Evolutionary conservation across 2,797 vertebrate species (phyloP).

Genomic region (Neomorphus geoffroyi): DNA sequence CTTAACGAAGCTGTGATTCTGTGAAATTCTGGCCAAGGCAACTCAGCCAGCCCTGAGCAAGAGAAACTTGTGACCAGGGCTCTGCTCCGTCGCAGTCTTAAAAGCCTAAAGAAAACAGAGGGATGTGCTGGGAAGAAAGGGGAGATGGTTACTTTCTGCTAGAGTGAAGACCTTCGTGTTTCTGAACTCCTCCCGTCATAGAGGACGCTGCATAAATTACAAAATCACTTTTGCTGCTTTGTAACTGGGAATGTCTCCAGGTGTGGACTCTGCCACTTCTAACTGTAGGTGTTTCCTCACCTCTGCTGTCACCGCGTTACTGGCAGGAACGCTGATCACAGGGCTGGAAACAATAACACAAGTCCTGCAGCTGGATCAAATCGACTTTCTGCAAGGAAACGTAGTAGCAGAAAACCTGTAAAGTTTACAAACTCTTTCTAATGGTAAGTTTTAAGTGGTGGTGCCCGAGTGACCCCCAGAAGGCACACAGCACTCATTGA

Average conservation of each 20-base stretch:
- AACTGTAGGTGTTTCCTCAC: background rate
- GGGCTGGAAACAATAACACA: background rate
- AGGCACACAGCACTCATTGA: background rate
- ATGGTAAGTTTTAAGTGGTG: background rate
- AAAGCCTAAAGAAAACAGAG: background rate
- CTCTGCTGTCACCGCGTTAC: background rate
- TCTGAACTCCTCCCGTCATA: background rate
- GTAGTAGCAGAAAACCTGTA: background rate
- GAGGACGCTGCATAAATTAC: background rate
- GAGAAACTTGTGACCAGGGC: background rate
- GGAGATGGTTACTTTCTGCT: background rate
- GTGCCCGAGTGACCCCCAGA: background rate
- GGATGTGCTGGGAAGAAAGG: background rate
- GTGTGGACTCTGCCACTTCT: background rate
- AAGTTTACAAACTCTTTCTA: conserved; percentile 12
- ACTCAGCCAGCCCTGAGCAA: background rate
- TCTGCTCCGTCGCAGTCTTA: background rate
- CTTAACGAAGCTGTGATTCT: too few relatives aligned
- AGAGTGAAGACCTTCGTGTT: background rate
- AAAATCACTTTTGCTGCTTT: background rate
- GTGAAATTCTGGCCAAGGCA: background rate
- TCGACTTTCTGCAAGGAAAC: background rate
- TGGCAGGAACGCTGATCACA: background rate
- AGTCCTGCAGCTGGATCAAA: background rate
- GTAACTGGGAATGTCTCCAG: background rate